phyloP scores from a whole-genome alignment of 2,797 vertebrate species.

The Rhinoraja longicauda region DNA sequence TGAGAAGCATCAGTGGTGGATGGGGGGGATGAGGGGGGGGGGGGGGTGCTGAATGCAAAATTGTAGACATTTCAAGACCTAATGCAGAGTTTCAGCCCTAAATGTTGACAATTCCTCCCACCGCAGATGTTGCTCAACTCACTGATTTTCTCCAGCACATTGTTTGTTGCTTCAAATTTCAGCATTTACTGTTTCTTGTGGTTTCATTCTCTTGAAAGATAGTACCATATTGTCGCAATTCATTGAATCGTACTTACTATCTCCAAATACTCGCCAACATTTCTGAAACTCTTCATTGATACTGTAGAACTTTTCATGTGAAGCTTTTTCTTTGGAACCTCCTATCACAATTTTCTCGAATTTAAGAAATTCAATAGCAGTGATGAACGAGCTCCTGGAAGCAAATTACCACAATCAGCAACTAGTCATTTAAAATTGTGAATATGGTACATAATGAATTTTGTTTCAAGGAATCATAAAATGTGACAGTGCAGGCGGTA shows the following conservation, averaged over 20 bases:
- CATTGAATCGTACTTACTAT: slow-evolving; percentile 66
- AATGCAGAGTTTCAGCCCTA: not conserved
- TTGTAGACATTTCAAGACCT: no score
- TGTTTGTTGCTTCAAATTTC: no score
- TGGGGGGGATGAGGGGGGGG: no score
- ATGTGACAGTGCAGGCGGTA: not conserved
- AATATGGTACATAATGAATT: not conserved
- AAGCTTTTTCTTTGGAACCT: slow-evolving; percentile 59
- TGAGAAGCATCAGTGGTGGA: no score
- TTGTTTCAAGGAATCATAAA: not conserved
- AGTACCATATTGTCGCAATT: slow-evolving; percentile 57
- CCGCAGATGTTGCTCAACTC: no score
- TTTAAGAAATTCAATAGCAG: slow-evolving; percentile 64
- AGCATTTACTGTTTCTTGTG: no score
- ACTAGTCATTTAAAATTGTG: not conserved
- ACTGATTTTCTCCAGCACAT: no score
- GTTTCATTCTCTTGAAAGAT: not conserved
- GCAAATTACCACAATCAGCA: not conserved
- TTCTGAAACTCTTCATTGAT: slow-evolving; percentile 66
- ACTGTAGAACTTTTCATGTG: slow-evolving; percentile 58
- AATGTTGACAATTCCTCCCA: no score
- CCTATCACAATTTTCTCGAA: slow-evolving; percentile 62
- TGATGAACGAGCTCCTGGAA: slow-evolving; percentile 61
- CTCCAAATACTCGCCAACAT: slow-evolving; percentile 58
- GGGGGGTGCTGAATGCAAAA: no score